Base-by-base conservation (phyloP, 2,113 vertebrate species). In the Plectropomus leopardus region DNA sequence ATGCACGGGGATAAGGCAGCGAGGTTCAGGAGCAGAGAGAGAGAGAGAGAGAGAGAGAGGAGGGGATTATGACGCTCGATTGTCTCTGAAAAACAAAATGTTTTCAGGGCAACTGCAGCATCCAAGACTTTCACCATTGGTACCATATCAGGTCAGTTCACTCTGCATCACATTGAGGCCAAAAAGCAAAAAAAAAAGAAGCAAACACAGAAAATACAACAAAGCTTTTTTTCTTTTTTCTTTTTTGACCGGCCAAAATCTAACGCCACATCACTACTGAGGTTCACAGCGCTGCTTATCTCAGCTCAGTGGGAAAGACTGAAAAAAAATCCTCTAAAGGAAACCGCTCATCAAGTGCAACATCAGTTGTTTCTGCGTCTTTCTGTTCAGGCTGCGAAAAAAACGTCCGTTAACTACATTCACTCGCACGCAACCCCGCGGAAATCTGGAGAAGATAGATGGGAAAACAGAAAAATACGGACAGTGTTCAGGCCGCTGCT, bases 261-360 rank as follows among this genome's bases (percentile, higher is more conserved):
- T 45, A 32, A 85, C 83, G 45, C 83, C 86, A 91, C 92, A 30
- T 94, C 92, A 95, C 85, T 69, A 86, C 92, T 81, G 91, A 90
- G 88, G 71, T 10, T 72, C 70, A 69, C 85, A 68, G 8, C 59
- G 3, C 42, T 3, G 63, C 67, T 65, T 83, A 80, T 69, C 89
- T 87, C 93, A 92, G 89, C 92, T 95, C 92, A 92, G 90, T 72
- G 89, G 88, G 84, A 86, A 74, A 90, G 86, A 91, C 58, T 2
- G 36, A 7, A 10, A 47, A 47, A 69, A 82, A 44, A 51, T 47
- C 40, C 24, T 77, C 0, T 40, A 80, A 73, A 81, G 59, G 61
- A 63, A 88, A 72, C 75, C 69, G 55, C 70, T 80, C 34, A 32
- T 76, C 78, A 80, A 83, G 89, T 80, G 83, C 89, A 85, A 80